These are phyloP conservation scores for Pocillopora verrucosa DNA, from an alignment of 64 coral and sea anemone species.

Conservation along the genomic window DNA sequence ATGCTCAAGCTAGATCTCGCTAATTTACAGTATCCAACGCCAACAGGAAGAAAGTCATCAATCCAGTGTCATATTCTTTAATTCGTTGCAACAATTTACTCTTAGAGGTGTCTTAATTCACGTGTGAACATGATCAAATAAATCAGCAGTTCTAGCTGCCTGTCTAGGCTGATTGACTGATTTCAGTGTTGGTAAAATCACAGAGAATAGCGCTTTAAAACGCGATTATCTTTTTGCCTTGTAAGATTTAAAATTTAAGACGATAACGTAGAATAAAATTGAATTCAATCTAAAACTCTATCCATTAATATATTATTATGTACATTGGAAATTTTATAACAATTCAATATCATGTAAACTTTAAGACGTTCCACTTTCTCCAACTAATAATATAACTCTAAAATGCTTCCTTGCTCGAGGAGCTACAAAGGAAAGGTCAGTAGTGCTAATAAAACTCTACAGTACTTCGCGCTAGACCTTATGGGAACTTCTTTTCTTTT, in stretches of 20 bases:
- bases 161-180: not conserved
- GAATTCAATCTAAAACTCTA: not conserved
- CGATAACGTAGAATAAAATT: not conserved
- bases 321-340: conserved; percentile 2
- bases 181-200: not conserved
- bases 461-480: too few relatives aligned
- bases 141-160: not conserved
- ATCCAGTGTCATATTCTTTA: not conserved
- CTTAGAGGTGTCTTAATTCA: not conserved
- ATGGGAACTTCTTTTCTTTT: too few relatives aligned
- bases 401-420: too few relatives aligned
- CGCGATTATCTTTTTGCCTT: too few relatives aligned
- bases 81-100: not conserved
- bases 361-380: too few relatives aligned
- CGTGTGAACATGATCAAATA: not conserved
- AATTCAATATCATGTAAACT: not conserved
- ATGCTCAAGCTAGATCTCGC: too few relatives aligned
- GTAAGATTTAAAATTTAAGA: not conserved
- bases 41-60: not conserved
- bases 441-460: too few relatives aligned
- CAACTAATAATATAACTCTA: too few relatives aligned
- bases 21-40: too few relatives aligned
- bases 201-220: not conserved
- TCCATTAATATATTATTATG: conserved; percentile 15
- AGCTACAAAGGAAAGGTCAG: too few relatives aligned